A percentile compares a stretch with the other conserved stretches of the same genome.
phyloP scores from a whole-genome alignment of 2,888 invertebrate genomes.

The Heliconius erato region DNA sequence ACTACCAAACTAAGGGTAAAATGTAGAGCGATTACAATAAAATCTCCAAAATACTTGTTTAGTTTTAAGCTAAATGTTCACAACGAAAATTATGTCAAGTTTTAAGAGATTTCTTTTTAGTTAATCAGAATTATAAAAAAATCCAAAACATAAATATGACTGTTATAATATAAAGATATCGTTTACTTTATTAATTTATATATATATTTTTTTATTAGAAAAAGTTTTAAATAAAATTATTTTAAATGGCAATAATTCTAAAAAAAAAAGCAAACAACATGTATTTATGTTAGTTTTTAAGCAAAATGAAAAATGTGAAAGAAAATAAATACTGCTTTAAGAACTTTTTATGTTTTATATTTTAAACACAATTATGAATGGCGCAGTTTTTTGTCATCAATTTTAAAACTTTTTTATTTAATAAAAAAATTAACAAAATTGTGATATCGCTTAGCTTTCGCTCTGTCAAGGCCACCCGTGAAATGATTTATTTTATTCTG shows the following conservation, averaged over 20 bases:
- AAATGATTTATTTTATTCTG: constrained; percentile 70
- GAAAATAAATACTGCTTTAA: neutral
- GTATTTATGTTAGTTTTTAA: no score
- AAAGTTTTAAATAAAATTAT: neutral
- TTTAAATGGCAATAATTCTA: neutral
- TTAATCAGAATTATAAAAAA: neutral
- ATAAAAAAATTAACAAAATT: constrained; percentile 44
- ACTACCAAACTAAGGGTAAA: neutral
- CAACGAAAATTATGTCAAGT: neutral
- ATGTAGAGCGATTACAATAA: constrained; percentile 10
- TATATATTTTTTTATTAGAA: no score
- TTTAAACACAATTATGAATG: neutral
- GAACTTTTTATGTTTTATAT: neutral
- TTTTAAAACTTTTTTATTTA: constrained; percentile 5
- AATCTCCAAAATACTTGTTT: neutral
- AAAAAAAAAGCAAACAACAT: no score
- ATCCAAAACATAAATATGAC: neutral
- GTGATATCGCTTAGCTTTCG: constrained; percentile 58
- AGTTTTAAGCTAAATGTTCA: neutral
- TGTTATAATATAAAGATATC: neutral
- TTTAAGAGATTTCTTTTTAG: neutral
- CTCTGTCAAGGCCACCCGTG: constrained; percentile 58
- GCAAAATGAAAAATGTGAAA: no score
- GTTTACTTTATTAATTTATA: no score
- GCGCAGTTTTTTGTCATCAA: neutral